Conservation (phyloP, 2,113 vertebrate species). For the Indri indri region DNA sequence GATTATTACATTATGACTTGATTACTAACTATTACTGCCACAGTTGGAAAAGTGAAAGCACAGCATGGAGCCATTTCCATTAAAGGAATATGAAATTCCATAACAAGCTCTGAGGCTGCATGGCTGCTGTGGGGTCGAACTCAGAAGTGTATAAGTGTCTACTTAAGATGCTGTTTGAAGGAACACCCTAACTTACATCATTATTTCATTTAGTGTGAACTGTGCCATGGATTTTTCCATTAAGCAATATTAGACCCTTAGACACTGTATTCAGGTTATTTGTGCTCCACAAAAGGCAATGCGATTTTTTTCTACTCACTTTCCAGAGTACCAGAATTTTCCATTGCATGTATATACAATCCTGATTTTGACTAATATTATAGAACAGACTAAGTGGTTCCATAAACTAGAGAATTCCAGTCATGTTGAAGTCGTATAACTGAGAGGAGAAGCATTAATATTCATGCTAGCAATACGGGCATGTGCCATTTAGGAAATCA, state of each 20-base stretch:
- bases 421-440: background rate
- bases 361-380: background rate
- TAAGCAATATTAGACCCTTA: conserved; percentile 48
- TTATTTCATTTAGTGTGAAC: conserved; percentile 68
- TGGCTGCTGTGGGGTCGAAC: background rate
- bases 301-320: background rate
- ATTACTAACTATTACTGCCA: conserved; percentile 63
- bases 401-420: background rate
- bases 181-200: conserved; percentile 35
- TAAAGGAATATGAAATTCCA: conserved; percentile 57
- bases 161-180: conserved; percentile 42
- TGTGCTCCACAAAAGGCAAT: background rate
- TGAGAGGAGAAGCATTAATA: background rate
- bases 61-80: conserved; percentile 46
- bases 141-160: conserved; percentile 29
- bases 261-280: conserved; percentile 30
- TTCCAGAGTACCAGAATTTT: conserved; percentile 10
- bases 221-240: conserved; percentile 57
- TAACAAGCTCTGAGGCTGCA: conserved; percentile 14
- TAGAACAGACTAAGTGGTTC: background rate
- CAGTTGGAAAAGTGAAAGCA: conserved; percentile 52
- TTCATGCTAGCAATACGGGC: background rate
- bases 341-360: background rate
- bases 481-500: background rate
- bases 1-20: conserved; percentile 54